Conservation (phyloP, 2,888 invertebrate genomes). For the Panzeria rudis region DNA sequence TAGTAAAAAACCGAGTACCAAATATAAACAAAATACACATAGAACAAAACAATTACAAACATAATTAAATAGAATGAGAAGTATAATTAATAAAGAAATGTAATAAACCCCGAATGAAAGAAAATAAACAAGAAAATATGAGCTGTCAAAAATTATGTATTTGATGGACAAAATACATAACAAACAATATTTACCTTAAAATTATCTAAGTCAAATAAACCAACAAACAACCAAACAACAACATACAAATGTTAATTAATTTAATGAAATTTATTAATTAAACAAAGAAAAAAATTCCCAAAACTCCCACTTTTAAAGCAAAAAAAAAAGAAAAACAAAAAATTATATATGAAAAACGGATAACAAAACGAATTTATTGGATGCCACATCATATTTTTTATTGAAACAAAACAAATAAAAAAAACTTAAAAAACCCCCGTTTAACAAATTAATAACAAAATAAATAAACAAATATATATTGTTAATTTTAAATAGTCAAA, state of each 20-base stretch:
- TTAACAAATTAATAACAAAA: conserved; percentile 64
- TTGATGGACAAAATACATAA: conserved; percentile 24
- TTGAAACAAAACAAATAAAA: conserved; percentile 70
- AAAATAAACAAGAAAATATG: conserved; percentile 33
- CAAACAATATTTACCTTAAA: conserved; percentile 60
- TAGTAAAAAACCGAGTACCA: conserved; percentile 64
- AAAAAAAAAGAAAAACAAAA: conserved; percentile 57
- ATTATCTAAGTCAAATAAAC: conserved; percentile 67
- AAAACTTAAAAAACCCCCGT: conserved; percentile 49
- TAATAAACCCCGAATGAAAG: conserved; percentile 2
- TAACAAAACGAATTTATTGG: conserved; percentile 84
- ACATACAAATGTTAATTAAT: conserved; percentile 69
- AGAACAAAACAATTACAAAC: conserved; percentile 56
- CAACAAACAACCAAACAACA: conserved; percentile 50
- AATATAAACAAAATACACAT: conserved; percentile 68
- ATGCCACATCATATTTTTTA: conserved; percentile 81
- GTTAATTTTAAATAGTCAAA: conserved; percentile 71
- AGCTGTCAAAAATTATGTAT: conserved; percentile 63
- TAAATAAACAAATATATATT: conserved; percentile 54
- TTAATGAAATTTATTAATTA: conserved; percentile 66
- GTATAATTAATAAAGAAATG: conserved; percentile 25
- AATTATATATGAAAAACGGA: conserved; percentile 72
- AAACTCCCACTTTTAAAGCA: conserved; percentile 42
- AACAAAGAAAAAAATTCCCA: conserved; percentile 69
- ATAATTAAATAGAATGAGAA: conserved; percentile 58